Conservation (phyloP, 1,140 invertebrate genomes). For the Caenorhabditis inopinata region DNA sequence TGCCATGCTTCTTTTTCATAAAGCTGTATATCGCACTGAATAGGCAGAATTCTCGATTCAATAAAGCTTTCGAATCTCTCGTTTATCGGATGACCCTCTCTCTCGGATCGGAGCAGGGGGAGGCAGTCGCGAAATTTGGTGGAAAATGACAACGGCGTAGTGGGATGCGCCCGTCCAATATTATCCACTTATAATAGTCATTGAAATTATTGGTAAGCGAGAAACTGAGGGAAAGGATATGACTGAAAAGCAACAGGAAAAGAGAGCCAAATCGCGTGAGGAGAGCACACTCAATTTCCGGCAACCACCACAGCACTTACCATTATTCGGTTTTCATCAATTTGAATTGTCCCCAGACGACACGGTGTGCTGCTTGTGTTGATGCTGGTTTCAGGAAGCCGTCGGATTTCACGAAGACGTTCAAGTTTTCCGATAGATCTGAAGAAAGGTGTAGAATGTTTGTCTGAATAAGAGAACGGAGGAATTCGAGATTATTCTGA, state of each 20-base stretch:
- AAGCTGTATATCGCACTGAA: background rate
- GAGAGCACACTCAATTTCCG: conserved; percentile 31
- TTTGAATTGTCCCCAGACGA: conserved; percentile 28
- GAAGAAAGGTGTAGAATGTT: too few relatives aligned
- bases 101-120: too few relatives aligned
- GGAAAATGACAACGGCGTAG: background rate
- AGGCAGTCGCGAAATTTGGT: background rate
- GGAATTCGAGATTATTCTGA: too few relatives aligned
- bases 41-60: background rate
- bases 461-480: too few relatives aligned
- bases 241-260: conserved; percentile 10
- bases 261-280: background rate
- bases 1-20: background rate
- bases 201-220: background rate
- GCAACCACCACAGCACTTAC: conserved; percentile 3
- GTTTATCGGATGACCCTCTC: too few relatives aligned
- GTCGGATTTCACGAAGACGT: too few relatives aligned
- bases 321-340: conserved; percentile 15
- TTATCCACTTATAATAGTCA: conserved; percentile 32
- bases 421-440: too few relatives aligned
- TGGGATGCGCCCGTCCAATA: background rate
- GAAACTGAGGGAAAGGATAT: background rate
- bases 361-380: too few relatives aligned
- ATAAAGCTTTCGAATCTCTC: too few relatives aligned
- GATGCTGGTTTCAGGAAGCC: too few relatives aligned